A percentile compares a stretch with the other conserved stretches of the same genome.
phyloP scores from a whole-genome alignment of 2,888 invertebrate genomes.

The Adineta ricciae region DNA sequence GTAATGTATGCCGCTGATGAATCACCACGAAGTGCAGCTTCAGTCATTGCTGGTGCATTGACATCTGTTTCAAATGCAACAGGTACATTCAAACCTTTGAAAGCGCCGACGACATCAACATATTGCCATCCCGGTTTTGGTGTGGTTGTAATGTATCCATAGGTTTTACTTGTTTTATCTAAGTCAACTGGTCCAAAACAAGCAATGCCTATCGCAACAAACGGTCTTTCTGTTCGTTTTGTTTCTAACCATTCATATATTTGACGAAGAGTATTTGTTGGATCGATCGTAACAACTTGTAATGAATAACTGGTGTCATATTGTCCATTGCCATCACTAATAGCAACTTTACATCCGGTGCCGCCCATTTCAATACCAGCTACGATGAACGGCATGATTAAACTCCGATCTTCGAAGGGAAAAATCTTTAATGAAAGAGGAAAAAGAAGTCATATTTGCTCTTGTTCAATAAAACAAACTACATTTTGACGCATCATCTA shows the following conservation, averaged over 20 bases:
- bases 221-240: not conserved
- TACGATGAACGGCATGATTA: not conserved
- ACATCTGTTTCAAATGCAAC: not conserved
- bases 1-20: not conserved
- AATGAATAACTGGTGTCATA: not conserved
- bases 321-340: not conserved
- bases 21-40: not conserved
- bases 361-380: constrained; percentile 10
- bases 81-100: not conserved
- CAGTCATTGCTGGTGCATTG: constrained; percentile 12
- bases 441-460: too few relatives aligned
- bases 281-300: not conserved
- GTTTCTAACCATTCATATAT: not conserved
- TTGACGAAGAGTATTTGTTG: not conserved
- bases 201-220: not conserved
- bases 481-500: too few relatives aligned
- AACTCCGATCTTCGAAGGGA: too few relatives aligned
- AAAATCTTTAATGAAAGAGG: too few relatives aligned
- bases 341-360: not conserved
- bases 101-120: not conserved
- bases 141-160: not conserved
- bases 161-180: not conserved
- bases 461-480: too few relatives aligned
- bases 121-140: not conserved
- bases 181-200: not conserved